A percentile compares a stretch with the other conserved stretches of the same genome.
These are phyloP conservation scores for Caradrina kadenii DNA, from an alignment of 2,888 invertebrate species.

Conservation along the genomic window DNA sequence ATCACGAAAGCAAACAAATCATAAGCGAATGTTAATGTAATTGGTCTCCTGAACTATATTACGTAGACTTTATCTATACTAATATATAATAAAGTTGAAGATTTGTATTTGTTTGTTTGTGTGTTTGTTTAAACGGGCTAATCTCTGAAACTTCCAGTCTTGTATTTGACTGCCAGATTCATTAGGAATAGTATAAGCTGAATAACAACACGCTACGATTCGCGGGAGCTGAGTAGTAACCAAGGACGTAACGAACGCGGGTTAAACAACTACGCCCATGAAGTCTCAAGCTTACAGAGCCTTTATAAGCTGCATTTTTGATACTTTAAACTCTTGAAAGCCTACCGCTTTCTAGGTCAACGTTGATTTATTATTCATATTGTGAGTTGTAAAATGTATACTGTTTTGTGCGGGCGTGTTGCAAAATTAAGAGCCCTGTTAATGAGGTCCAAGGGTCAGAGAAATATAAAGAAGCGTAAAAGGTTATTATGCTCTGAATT, in stretches of 20 bases:
- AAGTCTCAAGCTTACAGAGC: too few species aligned
- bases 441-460: conserved; percentile 28
- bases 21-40: conserved; percentile 35
- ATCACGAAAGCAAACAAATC: conserved; percentile 43
- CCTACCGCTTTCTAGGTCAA: conserved; percentile 44
- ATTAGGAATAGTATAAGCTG: too few species aligned
- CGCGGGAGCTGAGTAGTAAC: too few species aligned
- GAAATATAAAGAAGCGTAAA: conserved; percentile 11
- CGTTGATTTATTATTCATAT: conserved; percentile 55
- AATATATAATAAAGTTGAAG: too few species aligned
- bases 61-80: conserved; percentile 13
- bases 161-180: too few species aligned
- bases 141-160: too few species aligned
- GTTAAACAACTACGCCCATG: too few species aligned
- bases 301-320: conserved; percentile 22
- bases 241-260: too few species aligned
- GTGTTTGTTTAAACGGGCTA: too few species aligned
- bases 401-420: conserved; percentile 29
- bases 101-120: too few species aligned
- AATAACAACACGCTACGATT: too few species aligned
- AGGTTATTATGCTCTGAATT: conserved; percentile 5
- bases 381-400: conserved; percentile 33
- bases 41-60: conserved; percentile 25
- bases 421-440: conserved; percentile 43
- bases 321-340: conserved; percentile 27